Evolutionary conservation across 2,113 vertebrate species (phyloP).

Genomic region (Bolborhynchus lineola): DNA sequence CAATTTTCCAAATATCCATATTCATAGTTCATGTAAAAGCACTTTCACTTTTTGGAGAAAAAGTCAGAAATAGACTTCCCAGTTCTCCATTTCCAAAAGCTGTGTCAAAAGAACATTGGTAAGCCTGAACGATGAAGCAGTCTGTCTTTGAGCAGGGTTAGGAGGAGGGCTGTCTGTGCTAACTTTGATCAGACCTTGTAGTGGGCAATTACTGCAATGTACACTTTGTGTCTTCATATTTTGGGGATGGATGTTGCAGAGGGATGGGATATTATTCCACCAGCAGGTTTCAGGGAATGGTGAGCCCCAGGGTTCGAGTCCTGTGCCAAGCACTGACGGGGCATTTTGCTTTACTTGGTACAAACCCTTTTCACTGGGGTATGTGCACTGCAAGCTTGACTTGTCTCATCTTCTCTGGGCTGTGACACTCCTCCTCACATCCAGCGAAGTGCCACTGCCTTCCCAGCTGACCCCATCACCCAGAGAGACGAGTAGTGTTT

Average conservation of each 20-base stretch:
- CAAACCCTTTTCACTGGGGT: background rate
- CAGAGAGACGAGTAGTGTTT: background rate
- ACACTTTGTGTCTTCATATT: background rate
- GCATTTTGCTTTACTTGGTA: background rate
- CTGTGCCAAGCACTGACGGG: background rate
- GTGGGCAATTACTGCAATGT: background rate
- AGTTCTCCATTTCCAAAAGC: background rate
- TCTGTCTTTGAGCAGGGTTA: background rate
- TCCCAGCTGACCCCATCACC: background rate
- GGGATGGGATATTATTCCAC: background rate
- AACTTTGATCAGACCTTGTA: background rate
- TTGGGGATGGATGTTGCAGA: background rate
- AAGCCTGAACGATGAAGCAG: background rate
- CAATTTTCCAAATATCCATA: background rate
- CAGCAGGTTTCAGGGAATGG: background rate
- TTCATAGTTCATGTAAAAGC: background rate
- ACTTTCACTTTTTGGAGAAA: background rate
- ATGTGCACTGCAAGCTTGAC: background rate
- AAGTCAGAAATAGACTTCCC: background rate
- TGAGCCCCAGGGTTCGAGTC: background rate
- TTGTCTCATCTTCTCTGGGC: accelerated
- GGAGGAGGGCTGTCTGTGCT: background rate
- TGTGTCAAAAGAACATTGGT: background rate
- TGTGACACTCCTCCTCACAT: accelerated
- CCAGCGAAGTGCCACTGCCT: accelerated